Evolutionary conservation across 1,140 invertebrate genomes (phyloP).

Genomic region (Onthophagus taurus): DNA sequence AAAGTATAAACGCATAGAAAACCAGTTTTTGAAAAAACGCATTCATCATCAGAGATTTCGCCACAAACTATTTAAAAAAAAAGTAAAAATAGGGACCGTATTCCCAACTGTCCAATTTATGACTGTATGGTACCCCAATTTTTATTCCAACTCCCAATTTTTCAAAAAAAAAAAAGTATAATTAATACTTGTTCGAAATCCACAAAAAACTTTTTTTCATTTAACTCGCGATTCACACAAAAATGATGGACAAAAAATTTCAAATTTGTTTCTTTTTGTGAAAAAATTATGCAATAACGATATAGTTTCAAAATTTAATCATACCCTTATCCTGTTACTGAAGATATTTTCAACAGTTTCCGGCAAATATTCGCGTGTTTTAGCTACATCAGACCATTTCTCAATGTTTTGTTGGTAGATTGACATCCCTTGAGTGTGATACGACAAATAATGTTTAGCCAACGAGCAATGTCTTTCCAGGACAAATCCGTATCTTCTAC

Average conservation of each 20-base stretch:
- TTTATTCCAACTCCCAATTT: too few species aligned
- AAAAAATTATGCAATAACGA: background rate
- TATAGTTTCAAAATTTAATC: too few species aligned
- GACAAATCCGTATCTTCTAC: constrained; percentile 86
- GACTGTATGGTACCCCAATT: too few species aligned
- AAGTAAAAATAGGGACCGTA: too few species aligned
- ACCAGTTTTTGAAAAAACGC: too few species aligned
- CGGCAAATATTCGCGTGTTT: constrained; percentile 73
- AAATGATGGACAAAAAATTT: constrained; percentile 1
- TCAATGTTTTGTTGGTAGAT: constrained; percentile 72
- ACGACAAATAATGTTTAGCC: constrained; percentile 84
- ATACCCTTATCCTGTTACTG: constrained; percentile 61
- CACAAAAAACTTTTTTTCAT: too few species aligned
- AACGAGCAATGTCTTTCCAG: constrained; percentile 83
- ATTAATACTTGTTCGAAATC: too few species aligned
- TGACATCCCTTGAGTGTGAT: constrained; percentile 68
- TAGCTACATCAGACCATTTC: constrained; percentile 80
- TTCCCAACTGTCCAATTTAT: too few species aligned
- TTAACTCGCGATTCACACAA: background rate
- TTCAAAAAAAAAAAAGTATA: too few species aligned
- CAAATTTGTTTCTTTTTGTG: background rate
- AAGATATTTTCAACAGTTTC: constrained; percentile 73
- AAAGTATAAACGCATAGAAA: too few species aligned
- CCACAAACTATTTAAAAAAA: too few species aligned
- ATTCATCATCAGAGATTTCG: too few species aligned